These are phyloP conservation scores for Sorex maritimensis DNA, from an alignment of 2,797 vertebrate genomes.

Conservation along the genomic window DNA sequence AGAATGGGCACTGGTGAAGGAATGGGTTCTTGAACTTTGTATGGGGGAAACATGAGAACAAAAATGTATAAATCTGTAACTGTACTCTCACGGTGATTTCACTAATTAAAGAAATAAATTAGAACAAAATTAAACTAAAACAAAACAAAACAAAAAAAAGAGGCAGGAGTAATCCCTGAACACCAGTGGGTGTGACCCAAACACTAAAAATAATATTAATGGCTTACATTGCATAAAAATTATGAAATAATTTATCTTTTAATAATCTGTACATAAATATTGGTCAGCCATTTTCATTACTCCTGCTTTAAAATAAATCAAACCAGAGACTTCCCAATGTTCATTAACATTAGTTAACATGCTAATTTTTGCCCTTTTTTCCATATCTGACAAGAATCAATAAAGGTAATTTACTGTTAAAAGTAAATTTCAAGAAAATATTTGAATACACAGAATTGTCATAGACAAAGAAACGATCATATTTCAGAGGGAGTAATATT, in stretches of 20 bases:
- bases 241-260: slow-evolving; percentile 17
- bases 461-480: slow-evolving; percentile 31
- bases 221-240: not conserved
- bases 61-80: too few relatives aligned
- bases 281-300: not conserved
- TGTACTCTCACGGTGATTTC: too few relatives aligned
- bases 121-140: too few relatives aligned
- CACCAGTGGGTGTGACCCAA: too few relatives aligned
- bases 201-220: too few relatives aligned
- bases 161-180: too few relatives aligned
- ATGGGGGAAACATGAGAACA: too few relatives aligned
- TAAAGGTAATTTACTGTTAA: not conserved
- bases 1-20: too few relatives aligned
- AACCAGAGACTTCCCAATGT: too few relatives aligned
- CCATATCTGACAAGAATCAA: slow-evolving; percentile 36
- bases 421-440: slow-evolving; percentile 69
- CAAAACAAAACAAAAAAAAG: too few relatives aligned
- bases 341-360: not conserved
- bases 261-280: not conserved
- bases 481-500: slow-evolving; percentile 44
- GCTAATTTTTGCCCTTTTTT: not conserved
- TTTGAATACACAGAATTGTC: not conserved
- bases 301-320: slow-evolving; percentile 19
- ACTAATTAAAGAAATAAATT: too few relatives aligned
- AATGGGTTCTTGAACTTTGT: too few relatives aligned